Evolutionary conservation across 2,113 vertebrate species (phyloP).

Genomic region (Nothocercus nigrocapillus): DNA sequence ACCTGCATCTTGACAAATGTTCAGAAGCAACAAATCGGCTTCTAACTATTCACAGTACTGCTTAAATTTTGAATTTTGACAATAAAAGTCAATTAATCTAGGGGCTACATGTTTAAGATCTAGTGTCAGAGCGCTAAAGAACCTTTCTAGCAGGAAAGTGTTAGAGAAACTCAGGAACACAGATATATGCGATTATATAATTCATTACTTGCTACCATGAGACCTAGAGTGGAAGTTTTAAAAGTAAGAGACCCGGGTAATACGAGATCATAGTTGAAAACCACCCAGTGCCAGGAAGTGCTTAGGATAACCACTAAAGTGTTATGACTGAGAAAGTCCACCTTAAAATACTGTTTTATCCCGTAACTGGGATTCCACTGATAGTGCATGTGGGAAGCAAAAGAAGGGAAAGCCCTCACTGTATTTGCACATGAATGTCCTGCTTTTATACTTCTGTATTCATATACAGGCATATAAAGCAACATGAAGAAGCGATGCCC

Average conservation of each 20-base stretch:
- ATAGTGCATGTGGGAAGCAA: neutral
- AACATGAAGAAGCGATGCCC: neutral
- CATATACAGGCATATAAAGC: neutral
- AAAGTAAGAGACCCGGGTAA: neutral
- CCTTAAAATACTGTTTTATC: neutral
- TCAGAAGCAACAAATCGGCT: neutral
- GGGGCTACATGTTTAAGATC: neutral
- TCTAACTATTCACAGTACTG: neutral
- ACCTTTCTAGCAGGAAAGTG: conserved; percentile 20
- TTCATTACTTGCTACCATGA: neutral
- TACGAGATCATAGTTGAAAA: conserved; percentile 25
- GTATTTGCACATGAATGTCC: neutral
- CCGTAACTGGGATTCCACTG: neutral
- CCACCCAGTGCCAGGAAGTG: neutral
- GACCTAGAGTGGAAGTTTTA: neutral
- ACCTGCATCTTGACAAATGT: neutral
- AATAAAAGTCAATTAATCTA: conserved; percentile 6
- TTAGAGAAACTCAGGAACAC: neutral
- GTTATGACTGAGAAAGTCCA: neutral
- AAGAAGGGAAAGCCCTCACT: neutral
- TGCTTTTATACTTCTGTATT: neutral
- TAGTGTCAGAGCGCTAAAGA: neutral
- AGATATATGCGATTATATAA: neutral
- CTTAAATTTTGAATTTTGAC: neutral
- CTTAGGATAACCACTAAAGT: neutral